These are phyloP conservation scores for Pygoscelis adeliae DNA, from an alignment of 2,113 vertebrate species.

Conservation along the genomic window DNA sequence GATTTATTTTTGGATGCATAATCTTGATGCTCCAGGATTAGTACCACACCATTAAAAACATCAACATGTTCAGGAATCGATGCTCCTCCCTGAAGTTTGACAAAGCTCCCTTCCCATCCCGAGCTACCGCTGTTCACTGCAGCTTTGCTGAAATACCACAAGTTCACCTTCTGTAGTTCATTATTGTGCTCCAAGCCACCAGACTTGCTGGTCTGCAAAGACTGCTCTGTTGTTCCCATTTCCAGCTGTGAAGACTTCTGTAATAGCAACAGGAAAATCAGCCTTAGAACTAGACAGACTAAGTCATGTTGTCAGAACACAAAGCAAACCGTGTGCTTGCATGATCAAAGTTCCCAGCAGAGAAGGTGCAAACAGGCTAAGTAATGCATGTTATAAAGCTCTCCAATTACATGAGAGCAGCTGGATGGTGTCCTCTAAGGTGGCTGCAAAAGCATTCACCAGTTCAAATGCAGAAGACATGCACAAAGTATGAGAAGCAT, in stretches of 20 bases:
- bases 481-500: not conserved
- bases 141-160: not conserved
- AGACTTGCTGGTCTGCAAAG: conserved; percentile 50
- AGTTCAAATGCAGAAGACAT: not conserved
- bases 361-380: not conserved
- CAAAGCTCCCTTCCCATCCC: not conserved
- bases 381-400: not conserved
- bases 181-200: conserved; percentile 68
- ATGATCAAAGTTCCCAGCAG: not conserved
- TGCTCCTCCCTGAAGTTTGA: not conserved
- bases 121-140: rapidly evolving
- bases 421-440: too few relatives aligned
- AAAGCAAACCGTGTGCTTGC: not conserved
- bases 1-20: rapidly evolving
- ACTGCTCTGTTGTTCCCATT: conserved; percentile 51
- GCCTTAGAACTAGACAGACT: not conserved
- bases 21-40: not conserved
- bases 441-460: not conserved
- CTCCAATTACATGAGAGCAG: not conserved
- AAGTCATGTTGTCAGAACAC: rapidly evolving
- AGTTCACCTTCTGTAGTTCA: conserved; percentile 84
- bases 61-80: not conserved
- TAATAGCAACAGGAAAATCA: not conserved
- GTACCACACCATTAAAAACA: not conserved
- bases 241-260: conserved; percentile 76